Conservation (phyloP, 2,888 invertebrate species). For the Argyra leucocephala region DNA sequence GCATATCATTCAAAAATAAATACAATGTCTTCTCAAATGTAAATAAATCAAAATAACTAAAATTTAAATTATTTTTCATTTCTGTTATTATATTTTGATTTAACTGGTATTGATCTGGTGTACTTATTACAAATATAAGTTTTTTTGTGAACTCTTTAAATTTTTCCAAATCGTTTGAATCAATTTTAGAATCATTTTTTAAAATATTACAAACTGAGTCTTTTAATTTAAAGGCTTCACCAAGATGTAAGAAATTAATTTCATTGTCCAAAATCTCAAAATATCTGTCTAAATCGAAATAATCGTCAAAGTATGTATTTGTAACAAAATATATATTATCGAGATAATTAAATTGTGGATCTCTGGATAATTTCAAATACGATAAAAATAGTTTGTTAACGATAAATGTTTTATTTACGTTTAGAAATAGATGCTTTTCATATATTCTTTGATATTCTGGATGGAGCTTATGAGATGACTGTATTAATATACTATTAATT, state of each 20-base stretch:
- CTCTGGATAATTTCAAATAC: no score
- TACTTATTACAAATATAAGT: not conserved
- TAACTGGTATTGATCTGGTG: not conserved
- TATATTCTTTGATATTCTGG: not conserved
- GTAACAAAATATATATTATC: no score
- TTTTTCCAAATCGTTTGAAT: no score
- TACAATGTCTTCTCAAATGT: not conserved
- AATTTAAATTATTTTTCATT: not conserved
- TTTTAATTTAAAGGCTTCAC: not conserved
- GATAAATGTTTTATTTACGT: no score
- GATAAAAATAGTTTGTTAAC: no score
- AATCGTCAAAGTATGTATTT: no score
- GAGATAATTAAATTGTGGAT: no score
- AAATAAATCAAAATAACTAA: not conserved
- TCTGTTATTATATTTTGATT: not conserved
- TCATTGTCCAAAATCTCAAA: no score
- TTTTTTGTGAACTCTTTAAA: not conserved
- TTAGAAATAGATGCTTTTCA: no score
- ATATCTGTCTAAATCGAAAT: not conserved
- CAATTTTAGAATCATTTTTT: not conserved
- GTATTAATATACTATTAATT: not conserved
- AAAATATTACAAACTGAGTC: not conserved
- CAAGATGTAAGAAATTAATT: not conserved
- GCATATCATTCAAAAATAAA: not conserved
- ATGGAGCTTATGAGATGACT: not conserved